Conservation (phyloP, 2,113 vertebrate genomes). For the Scomber colias region DNA sequence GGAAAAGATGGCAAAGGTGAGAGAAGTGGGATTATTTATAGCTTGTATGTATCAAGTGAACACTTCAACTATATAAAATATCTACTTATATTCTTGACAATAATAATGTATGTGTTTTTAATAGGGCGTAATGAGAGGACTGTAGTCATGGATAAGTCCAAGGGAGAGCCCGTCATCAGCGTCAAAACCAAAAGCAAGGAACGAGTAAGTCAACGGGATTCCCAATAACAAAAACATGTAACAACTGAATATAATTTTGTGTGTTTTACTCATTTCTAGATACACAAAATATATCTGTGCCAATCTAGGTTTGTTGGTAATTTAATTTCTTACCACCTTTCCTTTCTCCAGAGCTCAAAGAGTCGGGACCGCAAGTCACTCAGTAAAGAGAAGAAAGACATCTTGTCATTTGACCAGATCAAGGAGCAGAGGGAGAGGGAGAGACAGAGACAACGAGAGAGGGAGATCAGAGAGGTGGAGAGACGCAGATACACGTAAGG, state of each 20-base stretch:
- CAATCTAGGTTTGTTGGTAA: too few relatives aligned
- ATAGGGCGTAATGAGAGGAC: conserved; percentile 90
- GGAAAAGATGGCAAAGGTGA: conserved; percentile 88
- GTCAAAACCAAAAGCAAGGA: conserved; percentile 92
- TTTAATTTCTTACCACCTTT: background rate
- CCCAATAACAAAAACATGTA: too few relatives aligned
- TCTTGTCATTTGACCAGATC: conserved; percentile 97
- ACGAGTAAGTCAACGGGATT: conserved; percentile 70
- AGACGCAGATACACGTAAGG: conserved; percentile 87
- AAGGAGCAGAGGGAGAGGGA: conserved; percentile 96
- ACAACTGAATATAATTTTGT: too few relatives aligned
- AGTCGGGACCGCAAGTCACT: conserved; percentile 92
- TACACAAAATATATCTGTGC: too few relatives aligned
- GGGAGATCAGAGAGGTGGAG: conserved; percentile 94
- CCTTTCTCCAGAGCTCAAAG: conserved; percentile 88
- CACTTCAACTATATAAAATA: background rate
- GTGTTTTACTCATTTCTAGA: too few relatives aligned
- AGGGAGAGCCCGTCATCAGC: conserved; percentile 97
- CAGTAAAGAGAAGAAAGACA: conserved; percentile 94
- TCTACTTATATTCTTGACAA: background rate
- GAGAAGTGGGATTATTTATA: background rate
- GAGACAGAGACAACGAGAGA: conserved; percentile 92
- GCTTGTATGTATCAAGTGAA: background rate
- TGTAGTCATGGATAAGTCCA: conserved; percentile 97
- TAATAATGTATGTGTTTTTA: background rate